Base-by-base conservation (phyloP, 2,113 vertebrate genomes). In the Laticauda laticaudata region DNA sequence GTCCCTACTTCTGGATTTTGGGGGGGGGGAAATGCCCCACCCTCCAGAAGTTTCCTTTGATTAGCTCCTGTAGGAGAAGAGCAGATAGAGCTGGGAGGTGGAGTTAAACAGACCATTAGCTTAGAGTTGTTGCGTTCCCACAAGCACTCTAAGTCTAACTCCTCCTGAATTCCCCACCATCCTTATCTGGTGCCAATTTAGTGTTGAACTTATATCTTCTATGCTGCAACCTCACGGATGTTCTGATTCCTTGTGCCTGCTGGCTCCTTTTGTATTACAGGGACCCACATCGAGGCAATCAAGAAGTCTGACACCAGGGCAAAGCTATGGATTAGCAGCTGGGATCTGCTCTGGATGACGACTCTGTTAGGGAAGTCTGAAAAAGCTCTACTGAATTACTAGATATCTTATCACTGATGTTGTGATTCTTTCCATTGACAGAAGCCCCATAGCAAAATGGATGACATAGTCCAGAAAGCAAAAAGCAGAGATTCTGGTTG, bases 351-450 rank as follows among this genome's bases (percentile, higher is more conserved):
- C 48, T 51, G 48, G 8, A 51, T 51, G 48, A 51, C 48, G 48
- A 9, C 48, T 51, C 48, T 51, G 48, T 51, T 54, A 4, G 69
- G 10, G 69, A n/a, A 29, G 45, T 8, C 34, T 55, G 34, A 21
- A 55, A 43, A 88, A 45, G 51, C 23, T 15, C 26, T 0, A 2
- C 59, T 89, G 75, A 39, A 93, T 0, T 69, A 12, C 20, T 5
- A 10, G 3, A 15, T 1, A 0, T 21, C 3, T 45, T 24, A 2
- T 29, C 2, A 39, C n/a, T 21, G 18, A 3, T 86, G 1, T 59
- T 55, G 59, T 0, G 48, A 69, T 69, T 69, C 61, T 12, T 69
- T 69, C 64, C 24, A 29, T 29, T 0, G 48, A 55, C 12, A 0
- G 10, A 11, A 2, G 0, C n/a, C 43, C 1, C 4, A 34, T 53